Evolutionary conservation across 2,797 vertebrate genomes (phyloP).

Genomic region (Amphiprion clarkii): DNA sequence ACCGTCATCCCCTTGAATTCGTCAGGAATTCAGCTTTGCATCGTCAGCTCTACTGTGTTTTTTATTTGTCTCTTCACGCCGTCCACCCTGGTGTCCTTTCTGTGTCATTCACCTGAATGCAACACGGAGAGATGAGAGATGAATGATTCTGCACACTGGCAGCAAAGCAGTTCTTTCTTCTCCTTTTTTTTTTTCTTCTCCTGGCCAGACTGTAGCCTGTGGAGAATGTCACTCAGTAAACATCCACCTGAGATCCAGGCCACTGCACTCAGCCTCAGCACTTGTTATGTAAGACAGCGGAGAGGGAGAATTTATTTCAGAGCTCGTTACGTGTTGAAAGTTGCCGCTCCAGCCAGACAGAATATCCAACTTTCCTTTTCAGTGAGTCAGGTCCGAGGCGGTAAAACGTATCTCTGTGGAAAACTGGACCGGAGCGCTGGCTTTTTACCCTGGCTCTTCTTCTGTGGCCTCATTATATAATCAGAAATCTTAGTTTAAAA

Average conservation of each 20-base stretch:
- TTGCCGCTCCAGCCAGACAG: conserved; percentile 13
- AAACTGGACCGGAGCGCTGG: conserved; percentile 3
- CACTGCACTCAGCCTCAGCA: conserved; percentile 53
- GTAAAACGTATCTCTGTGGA: conserved; percentile 10
- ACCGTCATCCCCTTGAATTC: conserved; percentile 62
- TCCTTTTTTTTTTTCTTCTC: conserved; percentile 1
- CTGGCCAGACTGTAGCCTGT: conserved; percentile 53
- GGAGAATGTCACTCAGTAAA: conserved; percentile 58
- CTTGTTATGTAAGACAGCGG: conserved; percentile 49
- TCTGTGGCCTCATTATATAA: conserved; percentile 12
- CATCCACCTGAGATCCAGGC: conserved; percentile 62
- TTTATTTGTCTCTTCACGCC: conserved; percentile 26
- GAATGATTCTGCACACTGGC: conserved; percentile 47
- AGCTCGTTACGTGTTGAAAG: conserved; percentile 23
- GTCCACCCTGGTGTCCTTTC: conserved; percentile 35
- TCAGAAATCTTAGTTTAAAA: conserved; percentile 4
- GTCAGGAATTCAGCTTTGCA: conserved; percentile 63
- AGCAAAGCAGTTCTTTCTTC: conserved; percentile 23
- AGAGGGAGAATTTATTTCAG: conserved; percentile 31
- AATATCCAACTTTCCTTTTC: conserved; percentile 47
- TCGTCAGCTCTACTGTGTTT: conserved; percentile 38
- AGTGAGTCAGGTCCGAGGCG: conserved; percentile 12
- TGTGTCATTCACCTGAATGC: conserved; percentile 42
- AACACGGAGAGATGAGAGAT: conserved; percentile 49
- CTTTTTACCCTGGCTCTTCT: not conserved